Evolutionary conservation across 2,113 vertebrate species (phyloP).

Genomic region (Prolemur simus): DNA sequence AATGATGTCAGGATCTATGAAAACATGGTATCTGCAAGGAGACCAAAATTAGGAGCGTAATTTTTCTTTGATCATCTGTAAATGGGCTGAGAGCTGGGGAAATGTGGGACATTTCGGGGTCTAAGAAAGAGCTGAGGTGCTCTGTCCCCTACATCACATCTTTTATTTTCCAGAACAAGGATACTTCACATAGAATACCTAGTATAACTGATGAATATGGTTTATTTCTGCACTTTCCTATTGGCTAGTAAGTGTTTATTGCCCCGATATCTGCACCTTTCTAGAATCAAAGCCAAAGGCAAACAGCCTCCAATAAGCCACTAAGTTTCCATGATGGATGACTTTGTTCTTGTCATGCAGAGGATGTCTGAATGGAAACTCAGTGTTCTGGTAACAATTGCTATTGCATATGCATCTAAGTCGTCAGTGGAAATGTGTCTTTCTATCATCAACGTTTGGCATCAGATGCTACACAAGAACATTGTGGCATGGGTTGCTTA

Average conservation of each 20-base stretch:
- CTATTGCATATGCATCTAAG: neutral
- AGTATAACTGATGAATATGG: neutral
- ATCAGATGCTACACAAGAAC: neutral
- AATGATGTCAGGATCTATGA: neutral
- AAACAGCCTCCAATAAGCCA: neutral
- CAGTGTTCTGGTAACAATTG: neutral
- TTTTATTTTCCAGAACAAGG: neutral
- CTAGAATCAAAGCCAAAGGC: neutral
- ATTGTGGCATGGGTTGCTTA: neutral
- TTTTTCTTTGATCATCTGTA: conserved; percentile 33
- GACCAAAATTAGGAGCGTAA: neutral
- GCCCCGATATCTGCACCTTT: neutral
- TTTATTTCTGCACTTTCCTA: neutral
- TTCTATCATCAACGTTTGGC: neutral
- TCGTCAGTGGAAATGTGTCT: neutral
- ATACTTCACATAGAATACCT: neutral
- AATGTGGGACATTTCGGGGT: neutral
- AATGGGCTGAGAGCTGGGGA: neutral
- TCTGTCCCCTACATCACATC: neutral
- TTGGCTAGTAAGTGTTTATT: neutral
- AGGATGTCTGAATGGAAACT: neutral
- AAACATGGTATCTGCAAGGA: neutral
- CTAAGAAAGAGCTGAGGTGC: neutral
- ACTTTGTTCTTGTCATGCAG: neutral
- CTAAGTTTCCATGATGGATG: neutral